A percentile compares a stretch with the other conserved stretches of the same genome.
phyloP scores from a whole-genome alignment of 2,113 vertebrate genomes.

The Rhineura floridana region DNA sequence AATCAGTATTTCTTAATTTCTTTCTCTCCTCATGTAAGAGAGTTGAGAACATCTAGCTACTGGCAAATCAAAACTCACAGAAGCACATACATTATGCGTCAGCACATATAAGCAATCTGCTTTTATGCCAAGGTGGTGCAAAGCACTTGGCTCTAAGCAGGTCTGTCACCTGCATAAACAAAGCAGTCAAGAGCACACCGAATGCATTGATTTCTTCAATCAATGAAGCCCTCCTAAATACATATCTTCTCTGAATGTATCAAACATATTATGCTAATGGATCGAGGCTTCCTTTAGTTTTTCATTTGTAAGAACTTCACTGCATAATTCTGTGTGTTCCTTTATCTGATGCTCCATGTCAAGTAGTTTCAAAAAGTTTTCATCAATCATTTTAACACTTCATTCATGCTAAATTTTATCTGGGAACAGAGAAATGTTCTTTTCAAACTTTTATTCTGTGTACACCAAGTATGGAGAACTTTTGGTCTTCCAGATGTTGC shows the following conservation, averaged over 20 bases:
- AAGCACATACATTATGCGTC: background rate
- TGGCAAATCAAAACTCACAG: background rate
- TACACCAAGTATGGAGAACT: background rate
- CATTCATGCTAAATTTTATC: slow-evolving; percentile 19
- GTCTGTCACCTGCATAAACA: background rate
- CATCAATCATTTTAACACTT: background rate
- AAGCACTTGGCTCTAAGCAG: background rate
- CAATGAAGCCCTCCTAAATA: slow-evolving; percentile 14
- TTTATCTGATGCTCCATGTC: slow-evolving; percentile 20
- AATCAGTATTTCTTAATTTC: background rate
- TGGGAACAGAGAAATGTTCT: background rate
- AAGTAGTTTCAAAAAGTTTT: slow-evolving; percentile 19
- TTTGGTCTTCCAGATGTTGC: too few relatives aligned
- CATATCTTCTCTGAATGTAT: slow-evolving; percentile 4
- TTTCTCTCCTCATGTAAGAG: background rate
- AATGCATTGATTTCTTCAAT: background rate
- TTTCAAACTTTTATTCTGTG: background rate
- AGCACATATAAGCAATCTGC: background rate
- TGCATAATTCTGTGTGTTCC: slow-evolving; percentile 32
- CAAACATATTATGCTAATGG: slow-evolving; percentile 32
- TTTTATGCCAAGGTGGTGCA: background rate
- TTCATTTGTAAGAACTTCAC: slow-evolving; percentile 21
- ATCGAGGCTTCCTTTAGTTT: slow-evolving; percentile 26
- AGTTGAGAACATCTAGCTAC: background rate
- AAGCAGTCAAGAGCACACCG: background rate